phyloP scores from a whole-genome alignment of 2,888 invertebrate genomes.

The Drosophila neutralis region DNA sequence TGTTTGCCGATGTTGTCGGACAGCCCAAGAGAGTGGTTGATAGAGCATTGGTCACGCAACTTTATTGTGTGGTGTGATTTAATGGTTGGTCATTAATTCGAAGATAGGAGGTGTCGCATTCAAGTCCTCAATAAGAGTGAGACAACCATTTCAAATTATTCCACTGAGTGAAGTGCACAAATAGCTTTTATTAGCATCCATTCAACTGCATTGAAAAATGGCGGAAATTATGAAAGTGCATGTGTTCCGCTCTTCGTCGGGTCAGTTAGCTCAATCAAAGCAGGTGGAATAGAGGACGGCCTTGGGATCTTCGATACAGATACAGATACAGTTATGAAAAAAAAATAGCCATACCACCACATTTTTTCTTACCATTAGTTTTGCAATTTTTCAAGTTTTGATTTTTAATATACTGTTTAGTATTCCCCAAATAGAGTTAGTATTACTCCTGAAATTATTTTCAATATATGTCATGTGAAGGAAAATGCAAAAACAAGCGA shows the following conservation, averaged over 20 bases:
- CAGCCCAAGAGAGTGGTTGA: conserved; percentile 39
- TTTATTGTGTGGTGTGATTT: conserved; percentile 48
- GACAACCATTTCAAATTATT: conserved; percentile 30
- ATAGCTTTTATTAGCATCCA: conserved; percentile 41
- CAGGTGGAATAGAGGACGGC: background rate
- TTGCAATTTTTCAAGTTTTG: background rate
- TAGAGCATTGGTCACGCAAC: conserved; percentile 52
- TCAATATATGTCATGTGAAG: background rate
- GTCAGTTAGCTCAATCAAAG: conserved; percentile 42
- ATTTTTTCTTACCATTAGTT: background rate
- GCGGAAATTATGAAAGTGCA: conserved; percentile 63
- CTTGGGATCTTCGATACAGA: background rate
- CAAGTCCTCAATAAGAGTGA: conserved; percentile 16
- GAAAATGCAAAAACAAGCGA: background rate
- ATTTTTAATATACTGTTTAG: background rate
- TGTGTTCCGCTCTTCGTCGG: conserved; percentile 24
- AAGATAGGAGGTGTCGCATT: conserved; percentile 25
- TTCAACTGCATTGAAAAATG: conserved; percentile 49
- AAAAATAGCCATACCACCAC: background rate
- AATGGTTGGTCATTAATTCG: conserved; percentile 64
- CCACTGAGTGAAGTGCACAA: conserved; percentile 30
- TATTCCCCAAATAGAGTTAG: background rate
- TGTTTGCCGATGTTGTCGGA: conserved; percentile 23
- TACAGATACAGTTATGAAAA: background rate
- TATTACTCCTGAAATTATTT: background rate